These are phyloP conservation scores for Turritopsis rubra DNA, from an alignment of 30 jellyfish, hydroid and myxozoan genomes.

Conservation along the genomic window DNA sequence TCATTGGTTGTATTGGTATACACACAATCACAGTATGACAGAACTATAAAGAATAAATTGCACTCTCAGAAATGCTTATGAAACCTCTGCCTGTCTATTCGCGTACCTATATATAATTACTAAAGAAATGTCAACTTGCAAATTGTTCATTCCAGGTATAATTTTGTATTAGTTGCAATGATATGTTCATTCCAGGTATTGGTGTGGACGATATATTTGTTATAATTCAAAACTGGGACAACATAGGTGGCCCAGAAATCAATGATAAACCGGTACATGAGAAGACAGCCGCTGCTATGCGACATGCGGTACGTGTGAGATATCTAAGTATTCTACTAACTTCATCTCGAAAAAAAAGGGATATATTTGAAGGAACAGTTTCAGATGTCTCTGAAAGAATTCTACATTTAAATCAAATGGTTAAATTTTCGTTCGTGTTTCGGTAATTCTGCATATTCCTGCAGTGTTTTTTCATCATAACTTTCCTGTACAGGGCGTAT, in stretches of 20 bases:
- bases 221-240: constrained; percentile 61
- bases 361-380: no score
- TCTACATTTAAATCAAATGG: neutral
- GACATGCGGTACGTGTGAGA: constrained; percentile 45
- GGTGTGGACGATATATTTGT: constrained; percentile 90
- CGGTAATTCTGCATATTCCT: no score
- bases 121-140: no score
- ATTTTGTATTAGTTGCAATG: no score
- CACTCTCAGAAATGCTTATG: no score
- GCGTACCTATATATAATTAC: no score
- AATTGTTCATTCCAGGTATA: no score
- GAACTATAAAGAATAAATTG: no score
- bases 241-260: constrained; percentile 23
- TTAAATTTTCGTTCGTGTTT: neutral
- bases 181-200: constrained; percentile 50
- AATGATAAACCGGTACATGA: constrained; percentile 36
- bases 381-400: neutral
- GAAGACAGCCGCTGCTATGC: constrained; percentile 50
- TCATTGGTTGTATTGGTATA: neutral
- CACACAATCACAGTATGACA: no score
- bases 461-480: neutral
- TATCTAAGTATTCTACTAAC: neutral
- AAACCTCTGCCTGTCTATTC: no score
- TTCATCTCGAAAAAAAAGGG: no score
- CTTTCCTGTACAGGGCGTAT: constrained; percentile 71